Conservation (phyloP, 2,888 invertebrate genomes). For the Cephonodes hylas region DNA sequence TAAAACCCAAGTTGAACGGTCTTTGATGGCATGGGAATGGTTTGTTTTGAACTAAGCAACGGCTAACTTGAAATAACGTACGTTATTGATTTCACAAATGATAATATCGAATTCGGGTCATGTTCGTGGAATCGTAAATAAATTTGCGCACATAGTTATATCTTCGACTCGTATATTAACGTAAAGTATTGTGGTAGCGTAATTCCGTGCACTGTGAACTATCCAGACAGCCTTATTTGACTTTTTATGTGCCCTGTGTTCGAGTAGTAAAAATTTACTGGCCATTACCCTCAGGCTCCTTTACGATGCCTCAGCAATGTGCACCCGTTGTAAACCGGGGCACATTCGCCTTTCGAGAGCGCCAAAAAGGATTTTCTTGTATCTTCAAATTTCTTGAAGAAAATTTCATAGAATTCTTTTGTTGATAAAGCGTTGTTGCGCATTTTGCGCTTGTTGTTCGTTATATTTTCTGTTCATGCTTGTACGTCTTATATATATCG, state of each 20-base stretch:
- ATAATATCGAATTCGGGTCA: neutral
- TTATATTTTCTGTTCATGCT: neutral
- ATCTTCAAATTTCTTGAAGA: slow-evolving; percentile 23
- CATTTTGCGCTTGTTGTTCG: neutral
- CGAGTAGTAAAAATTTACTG: slow-evolving; percentile 55
- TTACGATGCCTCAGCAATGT: slow-evolving; percentile 45
- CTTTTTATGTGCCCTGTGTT: slow-evolving; percentile 48
- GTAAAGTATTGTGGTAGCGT: slow-evolving; percentile 16
- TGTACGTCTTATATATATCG: too few relatives aligned
- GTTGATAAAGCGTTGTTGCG: neutral
- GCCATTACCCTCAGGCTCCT: slow-evolving; percentile 43
- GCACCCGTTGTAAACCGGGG: slow-evolving; percentile 42
- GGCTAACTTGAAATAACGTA: too few relatives aligned
- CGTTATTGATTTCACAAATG: too few relatives aligned
- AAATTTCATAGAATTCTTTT: neutral
- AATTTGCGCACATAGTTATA: neutral
- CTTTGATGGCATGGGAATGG: too few relatives aligned
- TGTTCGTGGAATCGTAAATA: neutral
- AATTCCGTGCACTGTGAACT: slow-evolving; percentile 35
- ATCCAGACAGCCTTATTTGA: slow-evolving; percentile 40
- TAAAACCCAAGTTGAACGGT: too few relatives aligned
- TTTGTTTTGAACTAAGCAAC: too few relatives aligned
- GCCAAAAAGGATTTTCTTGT: slow-evolving; percentile 41
- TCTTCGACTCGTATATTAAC: neutral
- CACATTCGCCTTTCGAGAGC: slow-evolving; percentile 29